Evolutionary conservation across 2,113 vertebrate genomes (phyloP), one percentile per base, ranked within the genome.

Genomic region (Struthio camelus): DNA sequence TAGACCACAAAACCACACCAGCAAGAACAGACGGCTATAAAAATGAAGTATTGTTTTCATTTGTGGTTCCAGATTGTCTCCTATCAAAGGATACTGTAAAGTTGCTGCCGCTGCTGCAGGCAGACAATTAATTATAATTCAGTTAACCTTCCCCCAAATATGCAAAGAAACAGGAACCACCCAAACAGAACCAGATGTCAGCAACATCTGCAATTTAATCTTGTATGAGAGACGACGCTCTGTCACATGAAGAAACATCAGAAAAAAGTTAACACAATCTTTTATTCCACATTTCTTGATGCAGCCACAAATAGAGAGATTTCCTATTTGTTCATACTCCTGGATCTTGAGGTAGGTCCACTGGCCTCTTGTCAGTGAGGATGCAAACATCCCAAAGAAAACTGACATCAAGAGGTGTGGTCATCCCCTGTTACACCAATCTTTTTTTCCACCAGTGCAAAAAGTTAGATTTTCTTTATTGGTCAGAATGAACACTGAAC

Each of bases 1-100:
- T 70, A 90, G 81, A 95, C 58, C 78, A 96, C 62, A 91, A 94
- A 96, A 80, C 54, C 44, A 87, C 12, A 32, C 71, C 53, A 77
- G 40, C 42, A 87, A 91, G 62, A 73, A 58, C 7, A 89, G 73
- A 64, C 32, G 46, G 27, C 53, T 73, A 69, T 70, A 82, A 91
- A 96, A 92, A 67, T 23, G 20, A 75, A 84, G 77, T 7, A 87
- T 9, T 77, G 70, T 40, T 87, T 91, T 66, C 14, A 2, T 38
- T 66, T 89, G 62, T 19, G 48, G 67, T 94, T 87, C 80, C 30
- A 53, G 58, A 82, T 23, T 64, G n/a, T 66, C 62, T 84, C 36
- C 42, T 59, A 20, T 84, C 50, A 87, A 46, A 86, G 14, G 34
- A 75, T 27, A 67, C 56, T 51, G 56, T 48, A 75, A 88, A 90